These are phyloP conservation scores for Grammomys surdaster DNA, from an alignment of 2,113 vertebrate species.

Conservation along the genomic window DNA sequence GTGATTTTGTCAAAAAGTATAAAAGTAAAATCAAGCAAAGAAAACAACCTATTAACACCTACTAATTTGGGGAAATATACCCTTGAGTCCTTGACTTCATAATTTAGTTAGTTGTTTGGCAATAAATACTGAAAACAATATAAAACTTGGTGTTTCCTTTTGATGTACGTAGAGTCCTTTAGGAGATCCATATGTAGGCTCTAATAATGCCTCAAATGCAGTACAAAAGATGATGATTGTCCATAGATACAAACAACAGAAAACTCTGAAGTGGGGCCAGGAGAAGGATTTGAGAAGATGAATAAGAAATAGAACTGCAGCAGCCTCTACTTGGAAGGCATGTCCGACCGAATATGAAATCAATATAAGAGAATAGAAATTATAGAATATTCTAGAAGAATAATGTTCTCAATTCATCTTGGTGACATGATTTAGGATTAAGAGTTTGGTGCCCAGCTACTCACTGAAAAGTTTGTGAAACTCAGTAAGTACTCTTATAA, in stretches of 20 bases:
- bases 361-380: background rate
- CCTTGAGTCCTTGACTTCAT: background rate
- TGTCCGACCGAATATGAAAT: background rate
- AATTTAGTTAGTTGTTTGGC: background rate
- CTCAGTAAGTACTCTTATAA: background rate
- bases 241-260: background rate
- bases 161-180: background rate
- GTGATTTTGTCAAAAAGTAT: background rate
- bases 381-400: background rate
- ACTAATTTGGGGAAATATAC: background rate
- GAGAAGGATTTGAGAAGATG: background rate
- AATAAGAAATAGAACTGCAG: background rate
- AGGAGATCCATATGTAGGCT: background rate
- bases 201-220: background rate
- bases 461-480: background rate
- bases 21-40: no score
- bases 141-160: background rate
- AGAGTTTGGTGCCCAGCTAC: background rate
- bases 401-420: background rate
- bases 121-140: background rate
- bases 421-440: background rate
- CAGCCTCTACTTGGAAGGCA: background rate
- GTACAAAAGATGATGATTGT: background rate
- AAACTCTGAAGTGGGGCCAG: background rate
- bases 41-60: background rate